Percentiles rank a stretch among this genome's conserved stretches.
phyloP scores from a whole-genome alignment of 2,888 invertebrate genomes.

The Ellobium chinense region DNA sequence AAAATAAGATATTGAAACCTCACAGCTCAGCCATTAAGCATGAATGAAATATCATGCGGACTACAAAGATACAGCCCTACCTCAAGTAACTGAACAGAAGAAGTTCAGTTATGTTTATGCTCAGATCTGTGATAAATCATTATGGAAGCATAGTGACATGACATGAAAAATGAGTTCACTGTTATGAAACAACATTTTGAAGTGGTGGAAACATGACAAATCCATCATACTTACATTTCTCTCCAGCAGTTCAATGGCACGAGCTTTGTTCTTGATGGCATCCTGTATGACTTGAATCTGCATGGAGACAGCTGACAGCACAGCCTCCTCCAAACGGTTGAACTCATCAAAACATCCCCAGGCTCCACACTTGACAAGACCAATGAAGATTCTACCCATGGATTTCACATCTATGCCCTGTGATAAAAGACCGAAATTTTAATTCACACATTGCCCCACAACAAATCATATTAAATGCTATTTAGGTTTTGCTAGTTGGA shows the following conservation, averaged over 20 bases:
- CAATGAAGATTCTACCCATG: slow-evolving; percentile 95
- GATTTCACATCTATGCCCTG: slow-evolving; percentile 96
- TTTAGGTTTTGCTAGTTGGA: too few species aligned
- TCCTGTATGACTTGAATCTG: slow-evolving; percentile 94
- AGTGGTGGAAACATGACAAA: not conserved
- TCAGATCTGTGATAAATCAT: too few species aligned
- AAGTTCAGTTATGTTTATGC: too few species aligned
- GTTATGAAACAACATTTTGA: not conserved
- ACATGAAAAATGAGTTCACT: too few species aligned
- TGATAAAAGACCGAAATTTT: not conserved
- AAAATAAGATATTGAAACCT: too few species aligned
- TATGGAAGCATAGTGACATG: too few species aligned
- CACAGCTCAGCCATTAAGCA: too few species aligned
- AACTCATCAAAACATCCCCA: slow-evolving; percentile 99
- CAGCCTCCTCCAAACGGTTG: slow-evolving; percentile 95
- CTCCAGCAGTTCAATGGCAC: slow-evolving; percentile 80
- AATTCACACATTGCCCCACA: too few species aligned
- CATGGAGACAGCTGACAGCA: slow-evolving; percentile 96
- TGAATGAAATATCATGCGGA: too few species aligned
- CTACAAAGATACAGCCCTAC: too few species aligned
- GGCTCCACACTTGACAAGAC: slow-evolving; percentile 89
- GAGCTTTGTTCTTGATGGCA: slow-evolving; percentile 85
- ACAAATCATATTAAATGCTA: too few species aligned
- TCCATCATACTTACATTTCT: slow-evolving; percentile 75
- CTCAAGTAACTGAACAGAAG: too few species aligned